A percentile compares a stretch with the other conserved stretches of the same genome.
Conservation (phyloP, 2,888 invertebrate species). For the Onchidella celtica region DNA sequence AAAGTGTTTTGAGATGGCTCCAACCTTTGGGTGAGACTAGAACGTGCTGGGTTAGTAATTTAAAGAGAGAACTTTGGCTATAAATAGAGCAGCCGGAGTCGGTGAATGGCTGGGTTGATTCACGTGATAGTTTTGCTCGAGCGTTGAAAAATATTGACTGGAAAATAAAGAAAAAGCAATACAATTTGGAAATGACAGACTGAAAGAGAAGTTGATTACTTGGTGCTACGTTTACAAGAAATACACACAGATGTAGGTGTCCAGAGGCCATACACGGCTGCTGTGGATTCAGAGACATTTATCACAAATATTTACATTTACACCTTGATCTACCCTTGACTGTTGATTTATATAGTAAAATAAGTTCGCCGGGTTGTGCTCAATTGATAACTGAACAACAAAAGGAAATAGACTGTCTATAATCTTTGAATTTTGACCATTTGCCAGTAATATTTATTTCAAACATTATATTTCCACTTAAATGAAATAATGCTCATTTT, state of each 20-base stretch:
- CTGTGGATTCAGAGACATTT: background rate
- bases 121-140: conserved; percentile 25
- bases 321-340: too few relatives aligned
- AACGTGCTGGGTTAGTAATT: background rate
- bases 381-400: too few relatives aligned
- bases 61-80: background rate
- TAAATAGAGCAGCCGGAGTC: background rate
- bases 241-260: background rate
- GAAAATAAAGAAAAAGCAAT: background rate
- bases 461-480: too few relatives aligned
- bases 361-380: too few relatives aligned
- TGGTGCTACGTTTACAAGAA: background rate
- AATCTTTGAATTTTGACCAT: too few relatives aligned
- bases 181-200: background rate
- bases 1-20: conserved; percentile 9
- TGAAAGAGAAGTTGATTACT: background rate
- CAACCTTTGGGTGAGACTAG: background rate
- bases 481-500: too few relatives aligned
- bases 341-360: too few relatives aligned
- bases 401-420: too few relatives aligned
- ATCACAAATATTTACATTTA: too few relatives aligned
- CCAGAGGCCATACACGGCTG: background rate
- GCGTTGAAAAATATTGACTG: background rate
- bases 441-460: too few relatives aligned
- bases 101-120: conserved; percentile 25